Conservation (phyloP, 2,888 invertebrate genomes). For the Euzophera pinguis region DNA sequence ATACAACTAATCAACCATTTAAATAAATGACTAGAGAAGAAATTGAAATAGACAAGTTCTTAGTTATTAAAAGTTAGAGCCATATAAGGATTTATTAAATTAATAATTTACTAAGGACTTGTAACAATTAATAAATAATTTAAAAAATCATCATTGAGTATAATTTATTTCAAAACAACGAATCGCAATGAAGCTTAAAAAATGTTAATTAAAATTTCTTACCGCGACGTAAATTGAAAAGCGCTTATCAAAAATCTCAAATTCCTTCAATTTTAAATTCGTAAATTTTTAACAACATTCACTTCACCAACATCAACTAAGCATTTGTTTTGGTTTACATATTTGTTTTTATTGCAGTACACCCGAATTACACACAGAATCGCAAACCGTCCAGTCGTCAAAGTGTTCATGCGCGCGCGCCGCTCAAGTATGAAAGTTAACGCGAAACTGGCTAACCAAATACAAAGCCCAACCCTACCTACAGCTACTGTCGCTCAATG, state of each 20-base stretch:
- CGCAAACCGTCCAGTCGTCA: neutral
- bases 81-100: no score
- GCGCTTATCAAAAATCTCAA: conserved; percentile 35
- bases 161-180: neutral
- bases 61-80: no score
- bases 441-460: conserved; percentile 31
- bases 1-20: no score
- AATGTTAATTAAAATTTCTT: conserved; percentile 27
- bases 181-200: neutral
- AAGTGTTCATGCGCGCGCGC: conserved; percentile 34
- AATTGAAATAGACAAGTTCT: no score
- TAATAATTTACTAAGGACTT: no score
- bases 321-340: conserved; percentile 13
- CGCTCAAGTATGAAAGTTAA: conserved; percentile 36
- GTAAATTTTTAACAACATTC: neutral
- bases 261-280: conserved; percentile 18
- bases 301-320: neutral
- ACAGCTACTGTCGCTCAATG: conserved; percentile 19
- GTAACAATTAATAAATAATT: no score
- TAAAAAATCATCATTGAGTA: neutral
- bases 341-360: conserved; percentile 13
- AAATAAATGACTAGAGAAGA: no score
- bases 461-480: conserved; percentile 20
- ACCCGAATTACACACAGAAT: neutral
- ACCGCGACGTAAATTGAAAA: conserved; percentile 58